Percentiles rank a stretch among this genome's conserved stretches.
phyloP scores from a whole-genome alignment of 2,797 vertebrate species.

The Otolemur crassicaudatus region DNA sequence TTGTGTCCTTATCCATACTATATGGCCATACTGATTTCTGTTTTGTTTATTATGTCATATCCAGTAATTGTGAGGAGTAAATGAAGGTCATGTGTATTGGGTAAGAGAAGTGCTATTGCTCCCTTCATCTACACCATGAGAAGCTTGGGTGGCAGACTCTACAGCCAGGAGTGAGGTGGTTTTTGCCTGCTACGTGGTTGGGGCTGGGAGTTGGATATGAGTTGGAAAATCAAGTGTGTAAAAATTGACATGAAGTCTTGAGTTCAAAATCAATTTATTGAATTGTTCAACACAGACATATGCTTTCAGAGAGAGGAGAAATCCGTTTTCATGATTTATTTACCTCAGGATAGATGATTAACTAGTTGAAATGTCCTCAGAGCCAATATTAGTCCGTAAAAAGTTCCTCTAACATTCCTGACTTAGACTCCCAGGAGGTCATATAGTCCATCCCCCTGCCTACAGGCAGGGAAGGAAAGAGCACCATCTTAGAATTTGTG shows the following conservation, averaged over 20 bases:
- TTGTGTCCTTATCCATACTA: constrained; percentile 18
- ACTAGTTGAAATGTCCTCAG: constrained; percentile 38
- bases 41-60: background rate
- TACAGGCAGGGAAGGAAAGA: constrained; percentile 38
- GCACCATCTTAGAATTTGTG: constrained; percentile 62
- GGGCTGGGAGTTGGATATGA: background rate
- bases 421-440: constrained; percentile 35
- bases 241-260: constrained; percentile 78
- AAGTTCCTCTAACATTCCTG: background rate
- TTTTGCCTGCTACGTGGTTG: background rate
- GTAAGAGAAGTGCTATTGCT: background rate
- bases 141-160: background rate
- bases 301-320: constrained; percentile 37
- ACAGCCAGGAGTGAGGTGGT: background rate
- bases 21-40: background rate
- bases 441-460: background rate
- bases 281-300: constrained; percentile 77
- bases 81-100: background rate
- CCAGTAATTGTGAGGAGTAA: background rate
- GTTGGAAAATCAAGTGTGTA: constrained; percentile 55
- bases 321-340: constrained; percentile 18
- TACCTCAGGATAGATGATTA: constrained; percentile 14
- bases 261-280: constrained; percentile 84
- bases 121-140: background rate
- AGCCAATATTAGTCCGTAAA: background rate